These are phyloP conservation scores for Beris morrisii DNA, from an alignment of 2,888 invertebrate genomes.

Conservation along the genomic window DNA sequence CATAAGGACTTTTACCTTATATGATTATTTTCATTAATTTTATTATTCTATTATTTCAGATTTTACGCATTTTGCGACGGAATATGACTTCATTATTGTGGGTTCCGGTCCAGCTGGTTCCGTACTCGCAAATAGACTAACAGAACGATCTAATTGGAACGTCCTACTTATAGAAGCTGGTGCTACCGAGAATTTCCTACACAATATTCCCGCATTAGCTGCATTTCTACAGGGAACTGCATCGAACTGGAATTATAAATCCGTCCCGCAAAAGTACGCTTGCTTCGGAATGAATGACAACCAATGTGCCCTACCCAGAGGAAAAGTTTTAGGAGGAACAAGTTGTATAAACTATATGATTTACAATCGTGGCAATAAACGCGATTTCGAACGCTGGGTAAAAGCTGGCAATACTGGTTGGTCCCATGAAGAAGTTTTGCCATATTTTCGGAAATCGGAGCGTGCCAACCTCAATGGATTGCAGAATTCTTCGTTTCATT, in stretches of 20 bases:
- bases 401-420: slow-evolving; percentile 69
- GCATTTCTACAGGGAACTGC: slow-evolving; percentile 47
- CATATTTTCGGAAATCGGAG: slow-evolving; percentile 63
- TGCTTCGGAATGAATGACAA: slow-evolving; percentile 58
- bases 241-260: slow-evolving; percentile 68
- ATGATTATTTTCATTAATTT: too few relatives aligned
- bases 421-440: slow-evolving; percentile 63
- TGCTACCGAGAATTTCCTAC: slow-evolving; percentile 48
- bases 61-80: slow-evolving; percentile 57
- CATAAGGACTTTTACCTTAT: too few relatives aligned
- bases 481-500: slow-evolving; percentile 59
- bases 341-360: slow-evolving; percentile 65
- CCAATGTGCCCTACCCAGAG: slow-evolving; percentile 56
- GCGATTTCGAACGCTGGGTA: slow-evolving; percentile 69
- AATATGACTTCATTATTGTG: slow-evolving; percentile 77
- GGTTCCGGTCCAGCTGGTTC: slow-evolving; percentile 79
- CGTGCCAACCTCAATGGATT: slow-evolving; percentile 56
- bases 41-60: slow-evolving; percentile 51
- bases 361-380: slow-evolving; percentile 69
- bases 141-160: slow-evolving; percentile 50
- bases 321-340: slow-evolving; percentile 61
- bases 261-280: slow-evolving; percentile 63
- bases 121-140: slow-evolving; percentile 47
- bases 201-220: slow-evolving; percentile 43
- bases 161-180: slow-evolving; percentile 57